phyloP scores from a whole-genome alignment of 2,797 vertebrate genomes.

The Diplodus puntazzo region DNA sequence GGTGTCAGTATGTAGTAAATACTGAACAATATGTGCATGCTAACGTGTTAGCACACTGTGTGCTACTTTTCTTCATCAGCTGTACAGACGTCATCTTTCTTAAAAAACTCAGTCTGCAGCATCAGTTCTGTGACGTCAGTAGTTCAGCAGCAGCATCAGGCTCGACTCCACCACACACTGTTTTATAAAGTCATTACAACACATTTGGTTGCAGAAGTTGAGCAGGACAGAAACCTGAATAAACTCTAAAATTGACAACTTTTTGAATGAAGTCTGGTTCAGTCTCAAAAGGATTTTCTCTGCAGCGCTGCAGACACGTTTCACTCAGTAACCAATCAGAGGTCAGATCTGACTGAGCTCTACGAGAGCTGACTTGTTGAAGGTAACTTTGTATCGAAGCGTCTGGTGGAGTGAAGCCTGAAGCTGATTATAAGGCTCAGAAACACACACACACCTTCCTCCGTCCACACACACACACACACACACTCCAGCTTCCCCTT shows the following conservation, averaged over 20 bases:
- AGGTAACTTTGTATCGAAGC: too few species aligned
- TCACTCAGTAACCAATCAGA: too few species aligned
- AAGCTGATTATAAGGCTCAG: background rate
- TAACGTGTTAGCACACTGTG: background rate
- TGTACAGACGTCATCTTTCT: background rate
- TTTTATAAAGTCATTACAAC: background rate
- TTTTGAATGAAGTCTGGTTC: slow-evolving; percentile 9
- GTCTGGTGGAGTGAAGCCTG: slow-evolving; percentile 36
- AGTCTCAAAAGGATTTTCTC: background rate
- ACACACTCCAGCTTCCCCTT: background rate
- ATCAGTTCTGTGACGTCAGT: too few species aligned
- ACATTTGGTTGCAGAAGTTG: too few species aligned
- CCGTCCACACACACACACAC: slow-evolving; percentile 34
- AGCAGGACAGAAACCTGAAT: background rate
- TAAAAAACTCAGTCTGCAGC: background rate
- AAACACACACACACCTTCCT: slow-evolving; percentile 1
- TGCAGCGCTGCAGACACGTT: too few species aligned
- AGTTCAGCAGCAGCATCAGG: slow-evolving; percentile 4
- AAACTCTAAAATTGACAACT: background rate
- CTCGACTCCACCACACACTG: background rate
- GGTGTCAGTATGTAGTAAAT: slow-evolving; percentile 9
- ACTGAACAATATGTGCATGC: background rate
- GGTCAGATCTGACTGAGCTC: too few species aligned
- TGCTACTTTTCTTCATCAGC: background rate
- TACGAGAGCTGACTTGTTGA: too few species aligned